Evolutionary conservation across 2,888 invertebrate genomes (phyloP).

Genomic region (Eubasilissa splendida): DNA sequence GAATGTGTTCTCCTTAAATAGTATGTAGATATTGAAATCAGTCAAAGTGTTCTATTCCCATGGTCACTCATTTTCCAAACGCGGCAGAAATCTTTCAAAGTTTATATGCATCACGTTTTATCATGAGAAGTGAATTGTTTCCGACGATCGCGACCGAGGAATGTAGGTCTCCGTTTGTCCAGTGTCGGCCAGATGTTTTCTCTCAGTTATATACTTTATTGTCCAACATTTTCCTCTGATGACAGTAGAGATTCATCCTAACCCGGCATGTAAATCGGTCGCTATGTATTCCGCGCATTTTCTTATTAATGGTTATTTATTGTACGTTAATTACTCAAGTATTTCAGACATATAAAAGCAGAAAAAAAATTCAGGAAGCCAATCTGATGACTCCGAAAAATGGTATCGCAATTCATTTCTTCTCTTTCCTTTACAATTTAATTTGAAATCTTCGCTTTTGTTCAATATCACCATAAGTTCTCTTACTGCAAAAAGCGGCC

Average conservation of each 20-base stretch:
- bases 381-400: too few relatives aligned
- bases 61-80: background rate
- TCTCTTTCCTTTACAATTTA: too few relatives aligned
- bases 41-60: background rate
- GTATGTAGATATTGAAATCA: background rate
- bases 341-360: too few relatives aligned
- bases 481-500: constrained; percentile 2
- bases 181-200: constrained; percentile 31
- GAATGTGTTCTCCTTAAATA: background rate
- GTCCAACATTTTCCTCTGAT: background rate
- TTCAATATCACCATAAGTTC: too few relatives aligned
- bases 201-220: constrained; percentile 15
- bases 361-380: too few relatives aligned
- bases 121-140: constrained; percentile 27
- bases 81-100: constrained; percentile 18
- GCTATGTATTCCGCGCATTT: too few relatives aligned
- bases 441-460: too few relatives aligned
- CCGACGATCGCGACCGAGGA: constrained; percentile 22
- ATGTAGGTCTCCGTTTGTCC: constrained; percentile 33
- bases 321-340: too few relatives aligned
- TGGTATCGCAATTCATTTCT: too few relatives aligned
- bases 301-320: too few relatives aligned
- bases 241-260: constrained; percentile 2
- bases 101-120: constrained; percentile 19
- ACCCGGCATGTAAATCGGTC: too few relatives aligned